Evolutionary conservation across 1,140 invertebrate genomes (phyloP), one percentile per base, ranked within the genome.

Genomic region (Heliothis subflexa): DNA sequence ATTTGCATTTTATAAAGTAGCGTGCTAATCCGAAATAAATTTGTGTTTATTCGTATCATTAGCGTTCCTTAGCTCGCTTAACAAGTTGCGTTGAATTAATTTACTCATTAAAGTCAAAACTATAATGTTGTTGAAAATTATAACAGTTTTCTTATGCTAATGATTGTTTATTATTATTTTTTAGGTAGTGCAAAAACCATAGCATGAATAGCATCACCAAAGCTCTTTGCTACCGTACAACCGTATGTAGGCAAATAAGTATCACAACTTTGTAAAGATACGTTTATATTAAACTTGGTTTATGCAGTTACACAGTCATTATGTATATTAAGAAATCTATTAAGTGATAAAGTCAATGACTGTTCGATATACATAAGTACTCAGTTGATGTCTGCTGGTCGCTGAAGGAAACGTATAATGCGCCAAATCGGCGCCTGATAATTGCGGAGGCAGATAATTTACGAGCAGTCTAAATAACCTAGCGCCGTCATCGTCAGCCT

Each of bases 361-460:
- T 66, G 40, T 66, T 47, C 13, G 45, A 59, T 78, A 77, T 52
- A 40, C 33, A 40, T 40, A 25, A 25, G 21, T 25, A 25, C 21
- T 25, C 0, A 21, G 40, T 81, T 47, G 54, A 78, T 75, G 74
- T 64, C 71, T 52, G 76, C 78, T 62, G 18, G 74, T 68, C 81
- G 62, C 64, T 82, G 70, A 79, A 85, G 87, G 78, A 86, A 86
- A 87, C 75, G 70, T 85, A n/a, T 88, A 89, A 88, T 89, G 85
- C 89, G 91, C 88, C 91, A 90, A 94, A 93, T 92, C 86, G 91
- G 91, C 93, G 91, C 93, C 92, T 88, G 79, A 87, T 94, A 93
- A 93, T 93, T 92, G 93, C 91, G 89, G 86, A 92, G 90, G 91
- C 83, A 80, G 88, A 86, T 91, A 90, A 93, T 94, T 93, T 94